Conservation (phyloP, 2,797 vertebrate species). For the Podargus strigoides region DNA sequence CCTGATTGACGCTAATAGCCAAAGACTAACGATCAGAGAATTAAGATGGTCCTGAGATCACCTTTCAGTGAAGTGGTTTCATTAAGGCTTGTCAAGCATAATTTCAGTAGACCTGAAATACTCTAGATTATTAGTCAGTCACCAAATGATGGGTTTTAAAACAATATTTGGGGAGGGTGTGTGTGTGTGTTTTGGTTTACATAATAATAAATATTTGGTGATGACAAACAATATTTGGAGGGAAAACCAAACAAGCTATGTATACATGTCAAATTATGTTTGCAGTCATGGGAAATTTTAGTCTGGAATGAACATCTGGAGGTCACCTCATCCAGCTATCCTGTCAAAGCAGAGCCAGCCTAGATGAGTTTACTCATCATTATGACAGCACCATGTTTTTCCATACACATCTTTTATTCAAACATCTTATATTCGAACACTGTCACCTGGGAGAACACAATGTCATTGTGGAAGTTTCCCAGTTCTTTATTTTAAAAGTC, state of each 20-base stretch:
- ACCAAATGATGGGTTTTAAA: background rate
- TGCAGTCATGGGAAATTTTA: background rate
- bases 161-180: background rate
- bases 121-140: background rate
- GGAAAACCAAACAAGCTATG: background rate
- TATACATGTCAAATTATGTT: background rate
- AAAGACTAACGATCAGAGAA: background rate
- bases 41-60: background rate
- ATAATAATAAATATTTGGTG: background rate
- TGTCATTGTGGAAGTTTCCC: background rate
- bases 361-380: background rate
- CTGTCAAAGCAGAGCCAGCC: background rate
- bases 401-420: background rate
- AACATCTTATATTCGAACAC: background rate
- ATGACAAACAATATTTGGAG: background rate
- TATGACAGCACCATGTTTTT: background rate
- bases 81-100: background rate
- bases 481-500: background rate
- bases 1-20: background rate
- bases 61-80: background rate
- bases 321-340: background rate
- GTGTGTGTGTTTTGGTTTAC: background rate
- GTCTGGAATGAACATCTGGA: constrained; percentile 12
- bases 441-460: background rate
- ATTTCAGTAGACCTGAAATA: background rate